phyloP scores from a whole-genome alignment of 1,140 invertebrate species.

The Nebria ingens region DNA sequence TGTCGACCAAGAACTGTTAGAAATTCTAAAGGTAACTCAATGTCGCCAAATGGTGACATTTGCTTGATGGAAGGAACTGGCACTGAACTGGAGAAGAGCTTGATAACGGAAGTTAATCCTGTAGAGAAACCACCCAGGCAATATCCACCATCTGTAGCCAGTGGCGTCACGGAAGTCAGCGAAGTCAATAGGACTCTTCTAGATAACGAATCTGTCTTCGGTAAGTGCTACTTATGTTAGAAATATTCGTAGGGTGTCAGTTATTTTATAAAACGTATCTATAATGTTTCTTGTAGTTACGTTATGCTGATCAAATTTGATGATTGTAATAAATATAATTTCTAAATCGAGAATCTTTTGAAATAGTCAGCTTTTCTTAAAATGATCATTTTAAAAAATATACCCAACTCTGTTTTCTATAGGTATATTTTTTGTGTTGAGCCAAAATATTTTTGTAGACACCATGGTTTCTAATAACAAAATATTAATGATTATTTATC shows the following conservation, averaged over 20 bases:
- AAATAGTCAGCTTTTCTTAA: too few species aligned
- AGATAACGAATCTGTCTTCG: constrained; percentile 57
- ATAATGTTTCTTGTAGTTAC: too few species aligned
- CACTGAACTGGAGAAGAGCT: constrained; percentile 67
- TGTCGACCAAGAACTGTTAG: constrained; percentile 46
- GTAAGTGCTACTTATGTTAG: too few species aligned
- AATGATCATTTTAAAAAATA: too few species aligned
- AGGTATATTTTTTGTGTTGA: constrained; percentile 10
- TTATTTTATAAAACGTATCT: too few species aligned
- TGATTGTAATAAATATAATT: too few species aligned
- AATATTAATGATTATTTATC: not conserved
- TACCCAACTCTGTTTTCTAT: too few species aligned
- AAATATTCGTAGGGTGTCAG: too few species aligned
- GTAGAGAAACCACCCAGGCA: constrained; percentile 65
- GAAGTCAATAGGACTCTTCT: constrained; percentile 67
- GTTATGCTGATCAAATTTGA: too few species aligned
- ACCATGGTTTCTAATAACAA: constrained; percentile 9
- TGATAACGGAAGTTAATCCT: constrained; percentile 70
- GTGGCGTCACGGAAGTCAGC: constrained; percentile 61
- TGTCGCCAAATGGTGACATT: constrained; percentile 48
- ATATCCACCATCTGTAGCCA: constrained; percentile 55
- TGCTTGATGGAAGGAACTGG: constrained; percentile 44
- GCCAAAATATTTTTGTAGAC: constrained; percentile 14
- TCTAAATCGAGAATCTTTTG: too few species aligned
- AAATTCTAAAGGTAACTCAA: constrained; percentile 42